phyloP scores from a whole-genome alignment of 2,888 invertebrate species.

The Ophioninae sp. region DNA sequence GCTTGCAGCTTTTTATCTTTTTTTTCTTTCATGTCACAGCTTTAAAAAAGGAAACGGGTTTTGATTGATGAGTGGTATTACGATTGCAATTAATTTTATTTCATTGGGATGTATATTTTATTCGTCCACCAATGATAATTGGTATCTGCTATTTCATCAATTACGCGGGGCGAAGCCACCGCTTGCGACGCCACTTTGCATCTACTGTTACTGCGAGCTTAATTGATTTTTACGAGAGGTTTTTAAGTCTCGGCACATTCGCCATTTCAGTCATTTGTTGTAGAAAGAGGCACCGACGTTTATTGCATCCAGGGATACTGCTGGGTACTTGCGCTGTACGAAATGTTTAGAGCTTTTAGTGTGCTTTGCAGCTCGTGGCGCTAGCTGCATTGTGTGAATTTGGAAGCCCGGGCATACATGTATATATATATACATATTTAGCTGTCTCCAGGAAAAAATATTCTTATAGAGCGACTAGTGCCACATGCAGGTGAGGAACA shows the following conservation, averaged over 20 bases:
- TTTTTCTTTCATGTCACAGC: neutral
- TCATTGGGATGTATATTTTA: constrained; percentile 6
- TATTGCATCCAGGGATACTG: neutral
- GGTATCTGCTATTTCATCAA: neutral
- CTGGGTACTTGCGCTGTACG: neutral
- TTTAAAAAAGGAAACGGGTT: neutral
- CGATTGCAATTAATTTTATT: neutral
- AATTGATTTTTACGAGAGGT: neutral
- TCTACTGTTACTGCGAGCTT: neutral
- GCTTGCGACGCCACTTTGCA: neutral
- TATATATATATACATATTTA: no score
- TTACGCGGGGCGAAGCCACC: constrained; percentile 17
- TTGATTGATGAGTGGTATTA: neutral
- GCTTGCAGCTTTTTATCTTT: neutral
- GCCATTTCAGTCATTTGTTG: neutral
- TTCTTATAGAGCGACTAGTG: no score
- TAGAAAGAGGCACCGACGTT: neutral
- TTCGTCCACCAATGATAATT: constrained; percentile 22
- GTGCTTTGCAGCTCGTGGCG: no score
- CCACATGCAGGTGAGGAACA: no score
- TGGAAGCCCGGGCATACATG: no score
- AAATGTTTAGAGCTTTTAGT: no score
- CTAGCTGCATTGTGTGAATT: no score
- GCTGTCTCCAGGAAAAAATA: no score
- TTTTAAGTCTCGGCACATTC: neutral